A percentile compares a stretch with the other conserved stretches of the same genome.
Evolutionary conservation across 2,797 vertebrate genomes (phyloP).

Genomic region (Pangasius larnaudii): DNA sequence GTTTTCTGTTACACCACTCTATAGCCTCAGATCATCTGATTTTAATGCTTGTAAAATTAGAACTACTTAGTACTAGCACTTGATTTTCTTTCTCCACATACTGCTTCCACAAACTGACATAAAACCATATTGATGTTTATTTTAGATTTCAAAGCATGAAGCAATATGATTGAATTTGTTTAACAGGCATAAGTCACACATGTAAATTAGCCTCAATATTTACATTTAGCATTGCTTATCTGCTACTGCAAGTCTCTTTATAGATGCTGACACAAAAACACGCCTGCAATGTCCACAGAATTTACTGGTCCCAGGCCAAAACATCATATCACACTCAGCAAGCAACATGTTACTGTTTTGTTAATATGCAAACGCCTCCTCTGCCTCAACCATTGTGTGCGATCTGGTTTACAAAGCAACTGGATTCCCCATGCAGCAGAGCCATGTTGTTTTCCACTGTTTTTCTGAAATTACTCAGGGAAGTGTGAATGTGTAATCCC

Average conservation of each 20-base stretch:
- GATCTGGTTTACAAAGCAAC: background rate
- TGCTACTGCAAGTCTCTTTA: background rate
- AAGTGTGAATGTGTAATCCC: background rate
- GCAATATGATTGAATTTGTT: background rate
- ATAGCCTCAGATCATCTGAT: background rate
- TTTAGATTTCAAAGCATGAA: background rate
- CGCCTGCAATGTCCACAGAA: background rate
- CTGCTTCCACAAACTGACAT: background rate
- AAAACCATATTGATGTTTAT: background rate
- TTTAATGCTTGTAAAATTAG: background rate
- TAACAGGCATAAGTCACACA: background rate
- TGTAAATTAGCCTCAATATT: background rate
- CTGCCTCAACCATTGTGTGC: background rate
- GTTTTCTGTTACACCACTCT: background rate
- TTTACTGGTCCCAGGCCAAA: background rate
- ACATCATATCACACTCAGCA: background rate
- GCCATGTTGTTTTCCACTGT: background rate
- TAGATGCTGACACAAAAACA: background rate
- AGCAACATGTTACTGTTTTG: no score
- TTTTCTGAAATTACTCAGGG: background rate
- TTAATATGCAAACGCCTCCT: background rate
- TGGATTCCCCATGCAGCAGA: background rate
- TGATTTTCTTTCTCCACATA: background rate
- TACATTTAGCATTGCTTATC: background rate
- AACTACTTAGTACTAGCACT: background rate